These are phyloP conservation scores for Cheilosia vulpina DNA, from an alignment of 2,888 invertebrate genomes.

Conservation along the genomic window DNA sequence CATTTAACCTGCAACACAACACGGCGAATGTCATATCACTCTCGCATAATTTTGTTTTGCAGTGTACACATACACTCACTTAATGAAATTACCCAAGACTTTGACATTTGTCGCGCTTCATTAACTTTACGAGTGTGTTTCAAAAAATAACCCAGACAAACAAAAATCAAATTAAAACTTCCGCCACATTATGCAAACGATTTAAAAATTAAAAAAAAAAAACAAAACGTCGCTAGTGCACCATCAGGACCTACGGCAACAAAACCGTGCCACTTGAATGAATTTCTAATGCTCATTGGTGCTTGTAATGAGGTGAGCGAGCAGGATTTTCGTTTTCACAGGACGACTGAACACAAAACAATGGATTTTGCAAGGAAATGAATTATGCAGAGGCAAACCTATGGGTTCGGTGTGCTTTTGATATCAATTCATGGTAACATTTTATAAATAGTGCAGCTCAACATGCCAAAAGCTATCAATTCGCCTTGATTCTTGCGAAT, in stretches of 20 bases:
- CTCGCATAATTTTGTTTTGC: not conserved
- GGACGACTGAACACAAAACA: conserved; percentile 15
- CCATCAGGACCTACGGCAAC: not conserved
- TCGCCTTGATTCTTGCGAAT: conserved; percentile 28
- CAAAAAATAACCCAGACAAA: not conserved
- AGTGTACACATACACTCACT: not conserved
- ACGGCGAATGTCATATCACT: not conserved
- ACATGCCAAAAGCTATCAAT: conserved; percentile 35
- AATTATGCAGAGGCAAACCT: conserved; percentile 38
- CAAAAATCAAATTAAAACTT: conserved; percentile 59
- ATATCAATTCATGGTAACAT: not conserved
- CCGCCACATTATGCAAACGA: conserved; percentile 59
- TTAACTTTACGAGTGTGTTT: conserved; percentile 19
- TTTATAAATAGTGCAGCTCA: conserved; percentile 17
- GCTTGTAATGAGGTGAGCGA: conserved; percentile 34
- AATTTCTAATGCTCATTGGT: conserved; percentile 46
- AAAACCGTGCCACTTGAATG: conserved; percentile 33
- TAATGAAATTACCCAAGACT: conserved; percentile 26
- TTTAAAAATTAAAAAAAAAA: conserved; percentile 47
- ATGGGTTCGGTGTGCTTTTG: conserved; percentile 4
- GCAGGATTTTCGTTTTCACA: not conserved
- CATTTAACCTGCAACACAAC: conserved; percentile 11
- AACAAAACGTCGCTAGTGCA: not conserved
- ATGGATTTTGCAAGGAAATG: conserved; percentile 20
- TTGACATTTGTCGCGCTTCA: conserved; percentile 44